Evolutionary conservation across 2,888 invertebrate species (phyloP), one percentile per base, ranked within the genome.

Genomic region (Laspeyria flexula): DNA sequence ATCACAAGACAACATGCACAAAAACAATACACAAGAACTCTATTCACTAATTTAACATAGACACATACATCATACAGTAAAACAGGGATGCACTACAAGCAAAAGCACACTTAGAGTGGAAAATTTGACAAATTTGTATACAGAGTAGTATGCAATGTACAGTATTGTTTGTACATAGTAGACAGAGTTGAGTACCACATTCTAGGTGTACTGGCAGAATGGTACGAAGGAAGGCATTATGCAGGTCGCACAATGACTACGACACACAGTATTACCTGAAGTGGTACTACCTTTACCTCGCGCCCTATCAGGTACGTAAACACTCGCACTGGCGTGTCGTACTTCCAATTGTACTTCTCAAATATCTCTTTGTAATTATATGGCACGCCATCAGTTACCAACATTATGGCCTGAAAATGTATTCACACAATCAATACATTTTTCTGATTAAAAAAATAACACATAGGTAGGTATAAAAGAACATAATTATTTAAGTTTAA

Each of bases 301-400:
- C 97, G 95, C 62, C 99, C 99, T 89, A 99, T 99, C 77, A 99
- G 94, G 93, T 99, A 99, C 31, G 99, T 99, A 93, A 99, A 99
- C 60, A 99, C 96, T 66, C 99, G 94, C 40, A 99, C 98, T 73
- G 98, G 96, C 89, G 96, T 96, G 47, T 95, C 95, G 60, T 91
- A 90, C 64, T 91, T 90, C 97, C 97, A 97, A 86, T 99, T 99
- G 90, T 96, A 97, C 64, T 94, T 93, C 77, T 97, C 95, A 86
- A 99, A 99, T 48, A 99, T 95, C 75, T 98, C 97, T 81, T 97
- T 96, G 88, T 96, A 98, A 79, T 96, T 97, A 78, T 98, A 97
- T 35, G 99, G 98, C 11, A 99, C 98, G 16, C 99, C 99, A 86
- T 99, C 99, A n/a, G 99, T 99, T 69, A 99, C 96, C 68, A 99